These are phyloP conservation scores for Diaphora mendica DNA, from an alignment of 2,888 invertebrate genomes.

Conservation along the genomic window DNA sequence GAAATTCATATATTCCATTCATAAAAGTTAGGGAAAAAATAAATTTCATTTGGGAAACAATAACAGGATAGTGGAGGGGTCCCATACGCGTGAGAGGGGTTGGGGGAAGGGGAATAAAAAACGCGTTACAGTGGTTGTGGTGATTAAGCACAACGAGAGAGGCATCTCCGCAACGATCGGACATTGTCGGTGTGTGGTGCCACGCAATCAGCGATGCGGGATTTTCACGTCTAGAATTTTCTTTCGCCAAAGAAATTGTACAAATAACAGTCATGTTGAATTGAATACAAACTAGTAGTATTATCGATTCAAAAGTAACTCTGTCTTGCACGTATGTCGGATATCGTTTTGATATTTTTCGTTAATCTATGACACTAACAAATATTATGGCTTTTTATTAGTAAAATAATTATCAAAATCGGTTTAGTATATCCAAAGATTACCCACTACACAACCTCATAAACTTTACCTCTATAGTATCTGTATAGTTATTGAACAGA, in stretches of 20 bases:
- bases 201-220: constrained; percentile 20
- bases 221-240: background rate
- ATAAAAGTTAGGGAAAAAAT: constrained; percentile 24
- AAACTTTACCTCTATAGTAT: no score
- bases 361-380: no score
- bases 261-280: background rate
- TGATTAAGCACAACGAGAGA: constrained; percentile 52
- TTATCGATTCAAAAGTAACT: no score
- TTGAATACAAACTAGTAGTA: background rate
- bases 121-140: constrained; percentile 50
- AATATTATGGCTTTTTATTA: no score
- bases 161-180: constrained; percentile 53
- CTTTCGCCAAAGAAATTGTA: background rate
- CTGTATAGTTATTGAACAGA: no score
- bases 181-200: constrained; percentile 40
- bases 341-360: no score
- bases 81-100: constrained; percentile 33
- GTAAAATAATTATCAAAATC: no score
- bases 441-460: no score
- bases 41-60: constrained; percentile 22
- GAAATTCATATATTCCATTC: constrained; percentile 33
- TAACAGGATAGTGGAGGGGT: constrained; percentile 29
- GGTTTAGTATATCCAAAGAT: no score
- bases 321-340: no score
- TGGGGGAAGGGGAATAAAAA: constrained; percentile 50